Evolutionary conservation across 2,888 invertebrate genomes (phyloP).

Genomic region (Liopterus haemorrhoidalis): DNA sequence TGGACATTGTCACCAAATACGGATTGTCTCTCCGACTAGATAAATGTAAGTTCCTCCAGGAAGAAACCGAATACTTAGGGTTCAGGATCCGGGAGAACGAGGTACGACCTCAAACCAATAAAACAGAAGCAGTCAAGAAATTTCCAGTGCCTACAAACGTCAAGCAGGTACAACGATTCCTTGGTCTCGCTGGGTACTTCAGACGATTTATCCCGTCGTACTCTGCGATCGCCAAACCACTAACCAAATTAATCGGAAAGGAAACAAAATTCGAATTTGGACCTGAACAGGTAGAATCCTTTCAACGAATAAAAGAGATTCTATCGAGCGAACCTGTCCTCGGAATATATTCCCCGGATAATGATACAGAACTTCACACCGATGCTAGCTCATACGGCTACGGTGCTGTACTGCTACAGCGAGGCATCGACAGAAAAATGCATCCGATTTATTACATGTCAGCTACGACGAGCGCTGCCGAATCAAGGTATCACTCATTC

Average conservation of each 20-base stretch:
- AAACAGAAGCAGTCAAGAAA: no score
- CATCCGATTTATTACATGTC: not conserved
- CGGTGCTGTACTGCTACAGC: not conserved
- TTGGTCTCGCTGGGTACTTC: constrained; percentile 4
- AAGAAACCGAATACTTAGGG: no score
- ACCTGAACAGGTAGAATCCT: not conserved
- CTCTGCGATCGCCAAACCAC: not conserved
- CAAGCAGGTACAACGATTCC: constrained; percentile 1
- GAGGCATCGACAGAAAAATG: not conserved
- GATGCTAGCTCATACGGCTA: constrained; percentile 2
- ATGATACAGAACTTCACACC: constrained; percentile 3
- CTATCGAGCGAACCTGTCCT: not conserved
- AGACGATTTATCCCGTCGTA: not conserved
- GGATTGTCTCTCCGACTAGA: no score
- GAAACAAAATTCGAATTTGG: not conserved
- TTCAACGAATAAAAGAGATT: not conserved
- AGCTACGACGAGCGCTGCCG: not conserved
- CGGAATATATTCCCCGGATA: not conserved
- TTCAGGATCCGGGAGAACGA: no score
- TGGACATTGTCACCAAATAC: no score
- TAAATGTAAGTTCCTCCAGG: no score
- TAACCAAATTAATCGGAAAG: not conserved
- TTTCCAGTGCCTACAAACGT: no score
- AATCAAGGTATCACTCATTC: not conserved
- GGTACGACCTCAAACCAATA: no score